These are phyloP conservation scores for Actinia tenebrosa DNA, from an alignment of 64 coral and sea anemone species.

Conservation along the genomic window DNA sequence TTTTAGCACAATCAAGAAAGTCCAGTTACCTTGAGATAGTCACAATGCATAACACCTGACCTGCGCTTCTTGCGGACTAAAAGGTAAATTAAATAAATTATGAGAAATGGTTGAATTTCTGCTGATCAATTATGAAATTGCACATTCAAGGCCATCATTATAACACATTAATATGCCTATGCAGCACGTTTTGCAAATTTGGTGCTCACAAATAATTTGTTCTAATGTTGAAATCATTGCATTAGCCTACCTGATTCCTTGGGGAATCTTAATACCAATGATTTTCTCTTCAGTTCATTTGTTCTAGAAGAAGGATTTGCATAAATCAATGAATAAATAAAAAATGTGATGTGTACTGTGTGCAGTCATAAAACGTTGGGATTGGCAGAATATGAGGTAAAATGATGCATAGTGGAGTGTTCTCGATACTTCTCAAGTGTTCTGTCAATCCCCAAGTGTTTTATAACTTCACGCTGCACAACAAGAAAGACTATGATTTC, in stretches of 20 bases:
- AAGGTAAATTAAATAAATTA: neutral
- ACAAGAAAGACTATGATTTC: too few relatives aligned
- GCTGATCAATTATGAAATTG: neutral
- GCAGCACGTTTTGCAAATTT: too few relatives aligned
- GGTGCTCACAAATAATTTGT: too few relatives aligned
- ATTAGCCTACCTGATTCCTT: conserved; percentile 82
- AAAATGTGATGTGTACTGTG: too few relatives aligned
- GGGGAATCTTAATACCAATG: conserved; percentile 86
- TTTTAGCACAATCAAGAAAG: neutral
- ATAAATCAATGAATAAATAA: neutral
- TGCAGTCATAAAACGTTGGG: too few relatives aligned
- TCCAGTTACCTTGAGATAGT: conserved; percentile 79
- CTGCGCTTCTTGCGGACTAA: conserved; percentile 83
- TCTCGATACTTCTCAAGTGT: too few relatives aligned
- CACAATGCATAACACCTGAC: conserved; percentile 96
- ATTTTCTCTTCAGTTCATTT: conserved; percentile 92
- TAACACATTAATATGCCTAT: neutral
- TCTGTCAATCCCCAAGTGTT: too few relatives aligned
- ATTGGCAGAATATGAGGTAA: too few relatives aligned
- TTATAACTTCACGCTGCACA: too few relatives aligned
- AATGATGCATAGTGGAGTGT: too few relatives aligned
- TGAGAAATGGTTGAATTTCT: neutral
- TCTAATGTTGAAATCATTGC: too few relatives aligned
- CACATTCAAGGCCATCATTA: neutral
- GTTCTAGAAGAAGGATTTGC: conserved; percentile 30